Conservation (phyloP, 2,797 vertebrate species). For the Molossus alvarezi region DNA sequence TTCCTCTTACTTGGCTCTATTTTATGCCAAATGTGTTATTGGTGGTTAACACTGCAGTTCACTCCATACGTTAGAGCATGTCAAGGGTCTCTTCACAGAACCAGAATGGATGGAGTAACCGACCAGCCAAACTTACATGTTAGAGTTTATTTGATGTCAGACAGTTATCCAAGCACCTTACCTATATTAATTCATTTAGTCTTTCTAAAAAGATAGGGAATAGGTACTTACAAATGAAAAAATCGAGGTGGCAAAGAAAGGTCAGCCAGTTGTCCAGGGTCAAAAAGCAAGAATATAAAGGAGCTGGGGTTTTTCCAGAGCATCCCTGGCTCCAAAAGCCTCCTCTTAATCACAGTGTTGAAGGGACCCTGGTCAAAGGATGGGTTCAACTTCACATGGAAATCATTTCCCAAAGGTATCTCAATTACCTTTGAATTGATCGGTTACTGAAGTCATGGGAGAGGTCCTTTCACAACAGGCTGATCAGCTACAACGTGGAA, state of each 20-base stretch:
- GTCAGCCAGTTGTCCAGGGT: not conserved
- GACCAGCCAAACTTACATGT: not conserved
- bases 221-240: not conserved
- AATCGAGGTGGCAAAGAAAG: not conserved
- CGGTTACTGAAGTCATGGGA: not conserved
- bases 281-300: not conserved
- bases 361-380: not conserved
- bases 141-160: not conserved
- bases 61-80: not conserved
- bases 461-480: not conserved
- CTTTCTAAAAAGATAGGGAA: not conserved
- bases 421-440: not conserved
- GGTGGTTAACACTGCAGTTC: not conserved
- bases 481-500: not conserved
- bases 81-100: not conserved
- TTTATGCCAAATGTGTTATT: not conserved
- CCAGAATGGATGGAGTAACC: not conserved
- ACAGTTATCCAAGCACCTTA: not conserved
- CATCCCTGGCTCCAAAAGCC: not conserved
- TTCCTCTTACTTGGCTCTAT: not conserved
- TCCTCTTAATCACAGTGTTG: not conserved
- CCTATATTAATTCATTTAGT: not conserved
- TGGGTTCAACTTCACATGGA: not conserved
- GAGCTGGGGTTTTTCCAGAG: not conserved
- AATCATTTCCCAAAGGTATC: constrained; percentile 7